phyloP scores from a whole-genome alignment of 2,888 invertebrate species.

The Boloria euphrosyne region DNA sequence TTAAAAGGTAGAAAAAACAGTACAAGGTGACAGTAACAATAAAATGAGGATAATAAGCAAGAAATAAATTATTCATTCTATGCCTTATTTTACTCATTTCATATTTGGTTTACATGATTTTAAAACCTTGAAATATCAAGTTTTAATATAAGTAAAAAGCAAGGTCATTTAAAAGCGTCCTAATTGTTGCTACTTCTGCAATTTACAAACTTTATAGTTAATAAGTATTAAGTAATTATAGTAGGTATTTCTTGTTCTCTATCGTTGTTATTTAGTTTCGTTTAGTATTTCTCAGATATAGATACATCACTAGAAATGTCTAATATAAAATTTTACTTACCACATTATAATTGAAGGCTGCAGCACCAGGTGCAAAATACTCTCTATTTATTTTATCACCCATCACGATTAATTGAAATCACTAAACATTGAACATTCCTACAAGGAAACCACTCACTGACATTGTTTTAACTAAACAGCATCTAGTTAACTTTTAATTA shows the following conservation, averaged over 20 bases:
- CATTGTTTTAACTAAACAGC: slow-evolving; percentile 45
- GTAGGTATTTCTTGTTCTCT: neutral
- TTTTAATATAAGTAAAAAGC: neutral
- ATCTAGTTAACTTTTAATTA: slow-evolving; percentile 43
- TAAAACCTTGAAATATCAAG: neutral
- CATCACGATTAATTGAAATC: slow-evolving; percentile 52
- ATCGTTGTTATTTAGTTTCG: neutral
- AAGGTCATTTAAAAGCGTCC: neutral
- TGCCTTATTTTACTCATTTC: too few relatives aligned
- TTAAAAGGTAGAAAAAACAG: too few relatives aligned
- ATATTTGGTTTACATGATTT: neutral
- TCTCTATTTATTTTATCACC: slow-evolving; percentile 74
- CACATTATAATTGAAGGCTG: slow-evolving; percentile 78
- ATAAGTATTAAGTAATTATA: neutral
- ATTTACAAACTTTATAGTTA: neutral
- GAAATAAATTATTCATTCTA: too few relatives aligned
- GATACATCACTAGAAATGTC: slow-evolving; percentile 23
- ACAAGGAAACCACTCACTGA: slow-evolving; percentile 47
- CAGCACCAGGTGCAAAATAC: slow-evolving; percentile 68
- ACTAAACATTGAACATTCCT: slow-evolving; percentile 45
- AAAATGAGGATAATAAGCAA: too few relatives aligned
- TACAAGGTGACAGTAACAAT: too few relatives aligned
- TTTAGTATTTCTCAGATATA: neutral
- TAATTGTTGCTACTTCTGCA: neutral
- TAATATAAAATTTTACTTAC: slow-evolving; percentile 54